phyloP scores from a whole-genome alignment of 2,888 invertebrate species.

The Stenoptilia bipunctidactyla region DNA sequence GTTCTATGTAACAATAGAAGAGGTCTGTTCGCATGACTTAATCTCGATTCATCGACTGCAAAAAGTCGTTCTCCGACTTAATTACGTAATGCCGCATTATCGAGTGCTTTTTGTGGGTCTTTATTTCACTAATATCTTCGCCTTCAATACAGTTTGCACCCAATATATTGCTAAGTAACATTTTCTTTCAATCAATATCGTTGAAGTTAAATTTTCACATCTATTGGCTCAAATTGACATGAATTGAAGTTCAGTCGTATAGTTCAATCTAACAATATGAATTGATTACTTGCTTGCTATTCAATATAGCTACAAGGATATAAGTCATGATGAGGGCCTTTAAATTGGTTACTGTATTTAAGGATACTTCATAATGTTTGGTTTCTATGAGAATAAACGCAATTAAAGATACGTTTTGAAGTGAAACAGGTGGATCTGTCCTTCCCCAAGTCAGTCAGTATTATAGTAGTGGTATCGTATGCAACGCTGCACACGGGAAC shows the following conservation, averaged over 20 bases:
- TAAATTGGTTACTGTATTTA: neutral
- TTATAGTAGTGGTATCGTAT: conserved; percentile 34
- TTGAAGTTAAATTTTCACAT: no score
- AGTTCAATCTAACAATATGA: neutral
- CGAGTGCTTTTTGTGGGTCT: conserved; percentile 7
- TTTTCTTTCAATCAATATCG: no score
- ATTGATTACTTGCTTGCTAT: neutral
- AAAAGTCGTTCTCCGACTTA: conserved; percentile 28
- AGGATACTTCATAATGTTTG: no score
- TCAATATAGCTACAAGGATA: conserved; percentile 1
- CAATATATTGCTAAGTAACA: no score
- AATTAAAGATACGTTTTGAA: no score
- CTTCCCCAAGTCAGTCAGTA: conserved; percentile 32
- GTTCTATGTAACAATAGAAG: conserved; percentile 12
- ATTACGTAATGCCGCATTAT: conserved; percentile 28
- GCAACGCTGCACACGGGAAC: conserved; percentile 41
- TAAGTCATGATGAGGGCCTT: neutral
- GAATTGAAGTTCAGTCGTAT: neutral
- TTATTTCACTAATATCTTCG: neutral
- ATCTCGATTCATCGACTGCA: conserved; percentile 24
- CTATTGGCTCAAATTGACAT: neutral
- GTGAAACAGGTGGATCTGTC: conserved; percentile 30
- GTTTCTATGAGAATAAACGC: no score
- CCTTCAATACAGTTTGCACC: no score
- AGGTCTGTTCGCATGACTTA: conserved; percentile 22